These are phyloP conservation scores for Unio delphinus DNA, from an alignment of 2,888 invertebrate species.

Conservation along the genomic window DNA sequence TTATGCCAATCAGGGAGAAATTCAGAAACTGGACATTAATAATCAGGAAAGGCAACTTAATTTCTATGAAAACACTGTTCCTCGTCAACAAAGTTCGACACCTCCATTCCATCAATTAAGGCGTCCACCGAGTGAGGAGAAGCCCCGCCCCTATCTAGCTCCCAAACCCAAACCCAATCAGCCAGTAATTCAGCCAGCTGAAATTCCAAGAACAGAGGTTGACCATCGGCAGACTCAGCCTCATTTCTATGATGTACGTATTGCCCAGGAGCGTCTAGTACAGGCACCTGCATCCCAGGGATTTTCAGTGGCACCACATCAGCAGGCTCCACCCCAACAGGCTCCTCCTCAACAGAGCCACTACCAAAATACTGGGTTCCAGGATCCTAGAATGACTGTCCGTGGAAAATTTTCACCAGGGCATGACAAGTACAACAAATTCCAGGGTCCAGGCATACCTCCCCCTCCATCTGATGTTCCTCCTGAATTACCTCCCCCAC, in stretches of 20 bases:
- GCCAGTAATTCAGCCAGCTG: slow-evolving; percentile 47
- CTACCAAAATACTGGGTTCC: slow-evolving; percentile 33
- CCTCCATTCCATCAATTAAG: slow-evolving; percentile 61
- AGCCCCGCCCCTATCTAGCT: slow-evolving; percentile 35
- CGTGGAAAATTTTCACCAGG: slow-evolving; percentile 30
- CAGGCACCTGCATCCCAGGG: slow-evolving; percentile 15
- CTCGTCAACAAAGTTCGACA: slow-evolving; percentile 48
- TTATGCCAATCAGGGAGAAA: slow-evolving; percentile 59
- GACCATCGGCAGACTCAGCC: slow-evolving; percentile 56
- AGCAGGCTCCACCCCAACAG: slow-evolving; percentile 15
- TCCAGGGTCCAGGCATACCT: slow-evolving; percentile 49
- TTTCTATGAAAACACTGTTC: slow-evolving; percentile 63
- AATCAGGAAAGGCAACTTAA: slow-evolving; percentile 55
- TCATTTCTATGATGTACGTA: slow-evolving; percentile 47
- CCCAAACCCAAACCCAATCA: slow-evolving; percentile 53
- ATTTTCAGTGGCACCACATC: slow-evolving; percentile 8
- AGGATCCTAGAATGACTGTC: slow-evolving; percentile 28
- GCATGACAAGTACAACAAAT: slow-evolving; percentile 26
- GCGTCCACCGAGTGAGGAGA: slow-evolving; percentile 37
- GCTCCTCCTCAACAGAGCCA: slow-evolving; percentile 28
- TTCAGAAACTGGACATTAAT: slow-evolving; percentile 62
- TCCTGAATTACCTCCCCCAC: slow-evolving; percentile 71
- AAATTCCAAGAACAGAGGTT: slow-evolving; percentile 51
- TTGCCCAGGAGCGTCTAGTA: slow-evolving; percentile 17
- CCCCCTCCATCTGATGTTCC: slow-evolving; percentile 76